Conservation (phyloP, 2,797 vertebrate genomes). For the Aeoliscus strigatus region DNA sequence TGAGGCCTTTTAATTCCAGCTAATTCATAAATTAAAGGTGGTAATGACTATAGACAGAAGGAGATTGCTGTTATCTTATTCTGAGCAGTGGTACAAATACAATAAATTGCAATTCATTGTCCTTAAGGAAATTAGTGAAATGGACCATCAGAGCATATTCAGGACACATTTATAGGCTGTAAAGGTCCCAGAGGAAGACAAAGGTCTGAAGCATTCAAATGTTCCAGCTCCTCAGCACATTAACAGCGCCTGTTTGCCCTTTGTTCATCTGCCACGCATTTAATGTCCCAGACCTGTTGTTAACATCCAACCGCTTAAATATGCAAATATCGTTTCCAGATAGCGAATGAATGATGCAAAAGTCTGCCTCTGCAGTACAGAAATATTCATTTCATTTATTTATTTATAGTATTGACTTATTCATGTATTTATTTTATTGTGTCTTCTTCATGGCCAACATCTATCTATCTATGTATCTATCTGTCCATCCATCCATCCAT, state of each 20-base stretch:
- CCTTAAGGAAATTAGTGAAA: slow-evolving; percentile 31
- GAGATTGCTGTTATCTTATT: slow-evolving; percentile 41
- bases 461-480: no score
- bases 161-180: slow-evolving; percentile 13
- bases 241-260: neutral
- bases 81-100: slow-evolving; percentile 47
- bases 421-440: no score
- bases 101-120: slow-evolving; percentile 53
- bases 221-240: neutral
- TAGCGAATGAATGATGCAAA: slow-evolving; percentile 1
- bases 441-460: no score
- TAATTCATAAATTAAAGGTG: slow-evolving; percentile 62
- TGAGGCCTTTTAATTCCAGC: slow-evolving; percentile 47
- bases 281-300: neutral
- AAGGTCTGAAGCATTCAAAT: slow-evolving; percentile 1
- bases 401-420: no score
- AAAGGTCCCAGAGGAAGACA: slow-evolving; percentile 4
- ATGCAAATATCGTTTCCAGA: neutral
- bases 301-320: neutral
- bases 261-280: no score
- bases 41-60: slow-evolving; percentile 50
- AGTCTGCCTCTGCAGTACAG: slow-evolving; percentile 1
- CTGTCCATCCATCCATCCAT: no score
- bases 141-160: neutral
- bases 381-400: no score